Evolutionary conservation across 2,888 invertebrate species (phyloP).

Genomic region (Eristalis tenax): DNA sequence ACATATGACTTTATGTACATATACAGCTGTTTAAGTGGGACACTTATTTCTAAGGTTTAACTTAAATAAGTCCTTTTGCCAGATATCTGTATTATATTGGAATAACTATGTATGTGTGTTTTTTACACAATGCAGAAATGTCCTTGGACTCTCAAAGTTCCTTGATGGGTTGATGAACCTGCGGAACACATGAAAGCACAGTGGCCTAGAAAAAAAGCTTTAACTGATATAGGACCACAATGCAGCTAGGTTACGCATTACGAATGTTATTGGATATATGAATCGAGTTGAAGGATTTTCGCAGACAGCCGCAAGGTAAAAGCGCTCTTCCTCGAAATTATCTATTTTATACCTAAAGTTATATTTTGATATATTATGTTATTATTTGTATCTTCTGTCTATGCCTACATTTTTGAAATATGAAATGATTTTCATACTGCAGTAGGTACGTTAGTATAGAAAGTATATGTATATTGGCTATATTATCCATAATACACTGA

Average conservation of each 20-base stretch:
- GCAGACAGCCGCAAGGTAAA: background rate
- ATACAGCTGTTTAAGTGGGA: background rate
- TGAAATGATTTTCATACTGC: no score
- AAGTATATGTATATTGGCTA: no score
- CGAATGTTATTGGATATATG: constrained; percentile 67
- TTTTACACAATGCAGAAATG: constrained; percentile 66
- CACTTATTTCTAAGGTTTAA: background rate
- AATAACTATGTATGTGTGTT: constrained; percentile 48
- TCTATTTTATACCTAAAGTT: no score
- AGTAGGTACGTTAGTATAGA: no score
- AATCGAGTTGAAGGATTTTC: constrained; percentile 59
- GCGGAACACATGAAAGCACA: constrained; percentile 58
- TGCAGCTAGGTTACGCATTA: constrained; percentile 56
- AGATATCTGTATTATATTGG: constrained; percentile 55
- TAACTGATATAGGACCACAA: constrained; percentile 23
- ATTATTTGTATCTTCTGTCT: no score
- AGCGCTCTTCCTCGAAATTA: no score
- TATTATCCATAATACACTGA: background rate
- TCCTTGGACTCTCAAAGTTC: constrained; percentile 76
- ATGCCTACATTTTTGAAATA: no score
- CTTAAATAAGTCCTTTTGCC: constrained; percentile 50
- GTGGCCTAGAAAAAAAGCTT: constrained; percentile 67
- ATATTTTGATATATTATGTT: no score
- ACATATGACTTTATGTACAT: background rate
- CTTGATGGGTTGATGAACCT: constrained; percentile 73